Conservation (phyloP, 2,797 vertebrate species). For the Euphonia xanthogaster region DNA sequence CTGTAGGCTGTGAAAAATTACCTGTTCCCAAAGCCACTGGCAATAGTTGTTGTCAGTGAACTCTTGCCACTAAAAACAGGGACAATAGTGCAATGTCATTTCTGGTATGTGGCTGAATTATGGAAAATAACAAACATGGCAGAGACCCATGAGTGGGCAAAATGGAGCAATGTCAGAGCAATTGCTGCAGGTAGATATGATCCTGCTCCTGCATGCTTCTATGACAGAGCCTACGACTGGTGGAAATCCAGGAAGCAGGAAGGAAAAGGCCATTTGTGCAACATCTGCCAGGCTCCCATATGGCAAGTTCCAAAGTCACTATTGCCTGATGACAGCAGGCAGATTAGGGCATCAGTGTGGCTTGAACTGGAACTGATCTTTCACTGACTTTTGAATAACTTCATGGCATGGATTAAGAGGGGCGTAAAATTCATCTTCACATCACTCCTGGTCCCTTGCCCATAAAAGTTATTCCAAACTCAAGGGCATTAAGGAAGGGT, state of each 20-base stretch:
- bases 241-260: slow-evolving; percentile 21
- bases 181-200: not conserved
- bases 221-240: not conserved
- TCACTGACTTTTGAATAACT: slow-evolving; percentile 58
- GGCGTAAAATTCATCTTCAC: slow-evolving; percentile 42
- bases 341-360: slow-evolving; percentile 59
- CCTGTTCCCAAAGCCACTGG: not conserved
- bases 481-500: slow-evolving; percentile 7
- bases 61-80: not conserved
- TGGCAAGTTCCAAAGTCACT: slow-evolving; percentile 51
- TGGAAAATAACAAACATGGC: not conserved
- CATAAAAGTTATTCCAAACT: slow-evolving; percentile 37
- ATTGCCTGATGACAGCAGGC: slow-evolving; percentile 55
- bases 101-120: not conserved
- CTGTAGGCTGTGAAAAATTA: not conserved
- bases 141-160: not conserved
- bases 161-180: not conserved
- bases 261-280: slow-evolving; percentile 52
- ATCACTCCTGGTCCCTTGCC: slow-evolving; percentile 7
- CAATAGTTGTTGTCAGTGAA: not conserved
- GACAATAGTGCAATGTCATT: not conserved
- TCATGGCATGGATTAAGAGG: slow-evolving; percentile 27
- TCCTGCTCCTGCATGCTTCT: not conserved
- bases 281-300: slow-evolving; percentile 54
- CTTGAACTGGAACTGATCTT: slow-evolving; percentile 62